Evolutionary conservation across 1,140 invertebrate species (phyloP).

Genomic region (Drosophila willistoni): DNA sequence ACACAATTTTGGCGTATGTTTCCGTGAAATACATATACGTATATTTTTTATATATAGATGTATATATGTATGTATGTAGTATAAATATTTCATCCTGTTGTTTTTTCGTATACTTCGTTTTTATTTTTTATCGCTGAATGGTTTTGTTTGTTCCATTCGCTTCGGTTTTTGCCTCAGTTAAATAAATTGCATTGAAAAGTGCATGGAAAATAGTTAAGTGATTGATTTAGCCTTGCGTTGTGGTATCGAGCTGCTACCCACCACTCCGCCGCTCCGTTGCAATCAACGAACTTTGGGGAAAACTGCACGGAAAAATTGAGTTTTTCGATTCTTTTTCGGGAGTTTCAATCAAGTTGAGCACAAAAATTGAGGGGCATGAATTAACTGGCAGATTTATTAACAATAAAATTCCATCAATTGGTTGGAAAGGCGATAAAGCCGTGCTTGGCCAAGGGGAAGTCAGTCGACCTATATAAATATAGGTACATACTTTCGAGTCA

Average conservation of each 20-base stretch:
- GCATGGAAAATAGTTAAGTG: slow-evolving; percentile 27
- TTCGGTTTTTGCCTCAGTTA: slow-evolving; percentile 10
- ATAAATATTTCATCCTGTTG: not conserved
- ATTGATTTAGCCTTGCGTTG: slow-evolving; percentile 18
- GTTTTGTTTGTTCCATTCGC: slow-evolving; percentile 11
- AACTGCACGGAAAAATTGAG: not conserved
- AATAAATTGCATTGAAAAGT: slow-evolving; percentile 27
- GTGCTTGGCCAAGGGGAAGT: not conserved
- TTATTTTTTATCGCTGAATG: not conserved
- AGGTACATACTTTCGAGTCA: not conserved
- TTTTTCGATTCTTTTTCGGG: not conserved
- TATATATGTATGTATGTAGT: not conserved
- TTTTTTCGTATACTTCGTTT: not conserved
- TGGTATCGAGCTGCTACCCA: not conserved
- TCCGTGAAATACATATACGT: not conserved
- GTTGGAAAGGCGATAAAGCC: not conserved
- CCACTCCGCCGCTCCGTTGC: not conserved
- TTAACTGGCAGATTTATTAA: slow-evolving; percentile 11
- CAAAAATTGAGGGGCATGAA: slow-evolving; percentile 12
- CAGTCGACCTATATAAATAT: not conserved
- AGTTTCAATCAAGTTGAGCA: slow-evolving; percentile 9
- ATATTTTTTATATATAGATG: not conserved
- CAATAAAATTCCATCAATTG: slow-evolving; percentile 5
- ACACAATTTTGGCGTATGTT: not conserved
- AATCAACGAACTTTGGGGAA: not conserved